Conservation (phyloP, 2,888 invertebrate genomes). For the Pseudolycoriella hygida region DNA sequence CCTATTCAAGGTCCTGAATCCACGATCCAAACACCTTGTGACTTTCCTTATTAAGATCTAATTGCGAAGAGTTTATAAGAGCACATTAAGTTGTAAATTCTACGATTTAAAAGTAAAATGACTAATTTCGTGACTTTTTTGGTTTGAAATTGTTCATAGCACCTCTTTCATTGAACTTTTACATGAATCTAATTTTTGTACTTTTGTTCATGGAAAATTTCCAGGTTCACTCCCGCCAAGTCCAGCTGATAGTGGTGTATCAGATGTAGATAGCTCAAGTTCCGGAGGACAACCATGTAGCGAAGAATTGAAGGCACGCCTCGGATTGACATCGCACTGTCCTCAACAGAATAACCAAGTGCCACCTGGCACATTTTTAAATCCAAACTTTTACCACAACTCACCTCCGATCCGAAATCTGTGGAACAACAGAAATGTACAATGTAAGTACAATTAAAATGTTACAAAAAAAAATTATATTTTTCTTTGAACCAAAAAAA, state of each 20-base stretch:
- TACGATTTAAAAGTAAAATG: too few species aligned
- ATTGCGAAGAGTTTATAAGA: too few species aligned
- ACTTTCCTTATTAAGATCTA: too few species aligned
- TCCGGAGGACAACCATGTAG: conserved; percentile 46
- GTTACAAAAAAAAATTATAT: too few species aligned
- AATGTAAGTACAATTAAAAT: conserved; percentile 21
- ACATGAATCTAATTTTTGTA: too few species aligned
- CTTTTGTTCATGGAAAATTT: background rate
- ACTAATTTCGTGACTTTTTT: too few species aligned
- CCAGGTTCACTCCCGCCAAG: conserved; percentile 90
- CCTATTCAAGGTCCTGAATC: too few species aligned
- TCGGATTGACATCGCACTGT: conserved; percentile 44
- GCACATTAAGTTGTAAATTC: too few species aligned
- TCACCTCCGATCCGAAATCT: conserved; percentile 29
- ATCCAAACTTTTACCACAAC: conserved; percentile 50
- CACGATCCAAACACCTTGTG: too few species aligned
- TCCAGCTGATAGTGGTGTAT: conserved; percentile 93
- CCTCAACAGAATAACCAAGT: conserved; percentile 15
- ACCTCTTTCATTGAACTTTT: too few species aligned
- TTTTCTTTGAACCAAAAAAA: too few species aligned
- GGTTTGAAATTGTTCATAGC: too few species aligned
- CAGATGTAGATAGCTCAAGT: conserved; percentile 90
- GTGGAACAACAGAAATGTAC: conserved; percentile 29
- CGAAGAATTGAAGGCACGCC: conserved; percentile 73
- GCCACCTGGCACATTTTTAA: conserved; percentile 35